Base-by-base conservation (phyloP, 2,888 invertebrate genomes). In the Dryomyza anilis region DNA sequence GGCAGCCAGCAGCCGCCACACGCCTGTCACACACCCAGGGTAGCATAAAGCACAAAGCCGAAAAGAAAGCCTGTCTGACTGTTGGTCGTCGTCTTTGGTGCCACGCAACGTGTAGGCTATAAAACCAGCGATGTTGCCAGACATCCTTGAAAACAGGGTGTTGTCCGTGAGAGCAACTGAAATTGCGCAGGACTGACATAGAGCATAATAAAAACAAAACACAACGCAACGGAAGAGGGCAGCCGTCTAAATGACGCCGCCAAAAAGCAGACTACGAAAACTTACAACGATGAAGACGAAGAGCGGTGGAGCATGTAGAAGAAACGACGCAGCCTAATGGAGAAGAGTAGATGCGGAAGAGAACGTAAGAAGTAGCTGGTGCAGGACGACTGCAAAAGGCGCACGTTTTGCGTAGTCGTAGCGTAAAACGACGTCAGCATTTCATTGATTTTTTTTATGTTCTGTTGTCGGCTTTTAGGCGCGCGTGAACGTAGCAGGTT, bases 111-210 rank as follows among this genome's bases (percentile, higher is more conserved):
- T 33, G 33, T 12, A 39, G 39, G n/a, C 39, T 12, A 2, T n/a
- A n/a, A 3, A 39, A 7, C 3, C n/a, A 12, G 39, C 7, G 7
- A n/a, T 30, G 39, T 48, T 33, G 61, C 53, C 71, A 73, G 72
- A 73, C 70, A 72, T 72, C 71, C 72, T 70, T 72, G 71, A 73
- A 69, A 65, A 65, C 62, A 66, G 70, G 68, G 68, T 72, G 68
- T 71, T 71, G 71, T 58, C 70, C 8, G 4, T 8, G 27, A 45
- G 16, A 12, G n/a, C 33, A 39, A 19, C 23, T 12, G 55, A 21
- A 14, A 23, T 3, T 55, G 58, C 45, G 58, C 45, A 43, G 43
- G 56, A 43, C 55, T 23, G 30, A 56, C 55, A 25, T 27, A 57
- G 27, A 39, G 25, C 25, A 23, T 43, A 53, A 53, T 30, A 53